These are phyloP conservation scores for Caenorhabditis sp. DNA, from an alignment of 2,888 invertebrate genomes.

Conservation along the genomic window DNA sequence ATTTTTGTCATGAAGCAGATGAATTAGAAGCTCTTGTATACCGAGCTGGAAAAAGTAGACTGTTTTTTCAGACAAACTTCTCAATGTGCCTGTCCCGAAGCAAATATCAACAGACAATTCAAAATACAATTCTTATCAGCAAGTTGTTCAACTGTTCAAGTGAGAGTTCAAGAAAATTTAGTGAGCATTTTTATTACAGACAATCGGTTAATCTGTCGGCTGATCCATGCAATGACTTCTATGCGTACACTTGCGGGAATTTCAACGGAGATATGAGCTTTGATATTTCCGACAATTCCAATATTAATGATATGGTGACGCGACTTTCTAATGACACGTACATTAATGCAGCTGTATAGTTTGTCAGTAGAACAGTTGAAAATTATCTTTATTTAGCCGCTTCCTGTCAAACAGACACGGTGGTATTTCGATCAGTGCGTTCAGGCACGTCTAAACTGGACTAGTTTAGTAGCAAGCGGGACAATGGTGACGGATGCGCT, in stretches of 20 bases:
- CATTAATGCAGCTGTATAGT: constrained; percentile 52
- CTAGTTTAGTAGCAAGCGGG: constrained; percentile 44
- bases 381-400: constrained; percentile 57
- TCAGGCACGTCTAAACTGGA: constrained; percentile 62
- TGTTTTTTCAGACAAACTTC: constrained; percentile 17
- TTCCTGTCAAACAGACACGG: constrained; percentile 65
- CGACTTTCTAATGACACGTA: constrained; percentile 56
- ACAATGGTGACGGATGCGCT: constrained; percentile 52
- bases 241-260: constrained; percentile 71
- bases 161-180: neutral
- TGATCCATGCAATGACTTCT: constrained; percentile 77
- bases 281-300: constrained; percentile 66
- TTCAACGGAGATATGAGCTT: constrained; percentile 63
- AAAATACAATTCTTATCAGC: constrained; percentile 50
- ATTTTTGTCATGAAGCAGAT: too few species aligned
- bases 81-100: constrained; percentile 36
- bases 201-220: constrained; percentile 64
- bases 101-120: constrained; percentile 20
- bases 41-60: too few species aligned
- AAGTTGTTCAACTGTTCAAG: constrained; percentile 64
- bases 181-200: constrained; percentile 33
- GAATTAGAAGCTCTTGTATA: too few species aligned
- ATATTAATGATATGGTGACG: constrained; percentile 58
- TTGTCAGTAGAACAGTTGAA: neutral
- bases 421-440: constrained; percentile 66